Evolutionary conservation across 2,888 invertebrate genomes (phyloP), one percentile per base, ranked within the genome.

Genomic region (Peribatodes rhomboidaria): DNA sequence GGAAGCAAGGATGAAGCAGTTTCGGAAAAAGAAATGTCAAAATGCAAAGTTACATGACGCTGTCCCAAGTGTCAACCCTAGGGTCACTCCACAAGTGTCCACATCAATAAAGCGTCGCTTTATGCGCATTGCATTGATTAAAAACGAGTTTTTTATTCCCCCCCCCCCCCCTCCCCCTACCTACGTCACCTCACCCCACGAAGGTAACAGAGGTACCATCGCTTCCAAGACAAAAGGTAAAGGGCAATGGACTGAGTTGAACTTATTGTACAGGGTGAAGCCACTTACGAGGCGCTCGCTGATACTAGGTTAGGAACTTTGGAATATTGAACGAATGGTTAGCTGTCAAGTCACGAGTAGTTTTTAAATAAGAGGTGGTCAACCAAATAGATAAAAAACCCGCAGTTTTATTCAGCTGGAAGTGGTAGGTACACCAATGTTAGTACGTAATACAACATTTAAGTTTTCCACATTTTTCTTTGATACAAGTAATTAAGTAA

Each of bases 91-190:
- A 54, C 57, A 66, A 64, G 55, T 66, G 65, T 68, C 61, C 61
- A 54, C 53, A 46, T 71, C 55, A 69, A 65, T 50, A 66, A 58
- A 65, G 27, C 57, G 50, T 52, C n/a, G 42, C 50, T 57, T 68
- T 60, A 42, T 42, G 18, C 22, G 18, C 44, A 9, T n/a, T 56
- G 66, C 65, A 67, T 67, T 68, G 35, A 66, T 66, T 55, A 53
- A 67, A 70, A 60, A 50, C 49, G 33, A 60, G 63, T 65, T 55
- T 60, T 53, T 41, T 58, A 37, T 42, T 47, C 54, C 65, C 46
- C 35, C 62, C 67, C 63, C 56, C 54, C 35, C 61, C 61, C 65
- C 57, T 22, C 11, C 44, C 54, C 35, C 22, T 27, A 9, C 35
- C 22, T 27, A 9, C 35, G 35, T 35, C 11, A 13, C n/a, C 9